Conservation (phyloP, 92 coral and sea anemone species). For the Heliopora coerulea region DNA sequence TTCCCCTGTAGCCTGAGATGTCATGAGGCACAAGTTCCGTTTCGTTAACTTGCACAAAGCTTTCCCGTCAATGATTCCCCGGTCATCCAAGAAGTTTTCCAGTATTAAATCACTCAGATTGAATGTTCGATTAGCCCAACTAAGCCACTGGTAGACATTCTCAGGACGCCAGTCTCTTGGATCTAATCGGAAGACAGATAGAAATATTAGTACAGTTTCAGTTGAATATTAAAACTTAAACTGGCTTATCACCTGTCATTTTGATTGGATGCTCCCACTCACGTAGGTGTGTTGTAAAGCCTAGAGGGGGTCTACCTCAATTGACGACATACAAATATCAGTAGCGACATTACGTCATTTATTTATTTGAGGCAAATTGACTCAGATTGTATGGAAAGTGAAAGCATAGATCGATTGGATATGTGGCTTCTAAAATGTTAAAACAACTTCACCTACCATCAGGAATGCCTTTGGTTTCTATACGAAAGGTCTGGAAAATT, state of each 20-base stretch:
- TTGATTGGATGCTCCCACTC: too few species aligned
- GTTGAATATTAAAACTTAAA: too few species aligned
- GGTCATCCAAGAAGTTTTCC: not conserved
- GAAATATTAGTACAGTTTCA: not conserved
- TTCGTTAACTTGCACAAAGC: constrained; percentile 18
- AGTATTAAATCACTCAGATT: constrained; percentile 20
- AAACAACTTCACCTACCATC: constrained; percentile 10
- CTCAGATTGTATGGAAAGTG: constrained; percentile 16
- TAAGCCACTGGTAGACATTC: constrained; percentile 30
- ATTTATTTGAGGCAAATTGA: not conserved
- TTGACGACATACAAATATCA: not conserved
- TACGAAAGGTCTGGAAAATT: constrained; percentile 16
- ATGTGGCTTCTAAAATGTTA: not conserved
- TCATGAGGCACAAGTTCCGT: constrained; percentile 12
- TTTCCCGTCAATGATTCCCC: constrained; percentile 16
- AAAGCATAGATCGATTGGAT: not conserved
- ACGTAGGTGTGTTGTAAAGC: too few species aligned
- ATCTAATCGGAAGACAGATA: not conserved
- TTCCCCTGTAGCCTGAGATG: constrained; percentile 17
- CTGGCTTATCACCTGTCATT: too few species aligned
- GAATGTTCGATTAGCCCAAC: constrained; percentile 23
- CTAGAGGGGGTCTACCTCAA: not conserved
- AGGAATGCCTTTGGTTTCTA: constrained; percentile 35
- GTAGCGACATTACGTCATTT: not conserved
- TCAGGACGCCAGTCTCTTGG: constrained; percentile 31